Evolutionary conservation across 2,113 vertebrate species (phyloP).

Genomic region (Synodontis membranacea): DNA sequence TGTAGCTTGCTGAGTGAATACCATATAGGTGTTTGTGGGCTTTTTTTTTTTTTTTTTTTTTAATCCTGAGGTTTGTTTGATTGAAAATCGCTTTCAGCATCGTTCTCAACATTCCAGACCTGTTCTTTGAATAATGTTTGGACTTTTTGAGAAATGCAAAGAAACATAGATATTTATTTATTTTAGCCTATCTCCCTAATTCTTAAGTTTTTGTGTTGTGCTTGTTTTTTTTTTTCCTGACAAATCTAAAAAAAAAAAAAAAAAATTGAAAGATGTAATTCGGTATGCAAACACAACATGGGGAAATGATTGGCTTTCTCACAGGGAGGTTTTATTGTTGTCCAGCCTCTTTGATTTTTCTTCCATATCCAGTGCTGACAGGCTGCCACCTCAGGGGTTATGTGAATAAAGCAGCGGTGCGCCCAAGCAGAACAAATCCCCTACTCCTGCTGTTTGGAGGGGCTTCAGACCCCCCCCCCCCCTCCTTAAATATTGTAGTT

Average conservation of each 20-base stretch:
- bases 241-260: not conserved
- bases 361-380: slow-evolving; percentile 70
- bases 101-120: not conserved
- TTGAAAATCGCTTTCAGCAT: not conserved
- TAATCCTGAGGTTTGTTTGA: not conserved
- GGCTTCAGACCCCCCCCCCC: not conserved
- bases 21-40: not conserved
- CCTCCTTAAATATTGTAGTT: slow-evolving; percentile 53
- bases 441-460: slow-evolving; percentile 53
- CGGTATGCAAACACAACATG: slow-evolving; percentile 55
- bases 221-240: not conserved
- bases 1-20: not conserved
- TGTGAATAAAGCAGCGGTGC: slow-evolving; percentile 58
- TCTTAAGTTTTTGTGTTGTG: not conserved
- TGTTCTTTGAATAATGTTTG: not conserved
- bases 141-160: not conserved
- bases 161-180: not conserved
- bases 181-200: not conserved
- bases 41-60: not conserved
- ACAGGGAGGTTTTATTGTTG: slow-evolving; percentile 71
- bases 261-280: slow-evolving; percentile 39
- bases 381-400: slow-evolving; percentile 66
- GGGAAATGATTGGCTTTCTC: slow-evolving; percentile 54
- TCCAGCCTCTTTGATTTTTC: slow-evolving; percentile 71
- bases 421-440: slow-evolving; percentile 72